Evolutionary conservation across 2,797 vertebrate genomes (phyloP).

Genomic region (Chlorospingus flavigularis): DNA sequence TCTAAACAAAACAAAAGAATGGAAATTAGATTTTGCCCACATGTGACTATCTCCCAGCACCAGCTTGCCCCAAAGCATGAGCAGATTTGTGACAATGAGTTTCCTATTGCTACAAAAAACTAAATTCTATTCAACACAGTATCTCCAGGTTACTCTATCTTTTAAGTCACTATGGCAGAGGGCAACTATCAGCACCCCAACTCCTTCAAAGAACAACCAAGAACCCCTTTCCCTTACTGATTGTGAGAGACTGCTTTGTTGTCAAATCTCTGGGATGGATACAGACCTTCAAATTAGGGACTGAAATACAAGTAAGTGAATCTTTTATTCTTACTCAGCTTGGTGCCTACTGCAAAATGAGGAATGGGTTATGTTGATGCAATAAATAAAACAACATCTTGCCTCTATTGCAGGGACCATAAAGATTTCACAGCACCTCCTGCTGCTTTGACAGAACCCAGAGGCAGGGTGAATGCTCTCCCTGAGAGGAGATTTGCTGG

Average conservation of each 20-base stretch:
- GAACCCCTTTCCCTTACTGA: neutral
- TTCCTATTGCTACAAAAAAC: neutral
- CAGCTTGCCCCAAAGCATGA: neutral
- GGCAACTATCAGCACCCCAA: neutral
- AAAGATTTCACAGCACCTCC: neutral
- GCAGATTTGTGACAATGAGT: neutral
- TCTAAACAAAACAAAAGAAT: constrained; percentile 31
- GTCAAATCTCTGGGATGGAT: neutral
- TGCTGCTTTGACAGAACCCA: neutral
- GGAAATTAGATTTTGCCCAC: neutral
- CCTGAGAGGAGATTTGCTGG: neutral
- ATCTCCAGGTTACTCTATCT: neutral
- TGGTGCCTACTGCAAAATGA: neutral
- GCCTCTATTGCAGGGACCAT: neutral
- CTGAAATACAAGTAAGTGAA: neutral
- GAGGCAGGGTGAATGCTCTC: neutral
- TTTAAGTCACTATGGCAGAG: neutral
- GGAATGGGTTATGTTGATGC: neutral
- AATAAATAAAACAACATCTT: neutral
- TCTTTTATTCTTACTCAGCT: neutral
- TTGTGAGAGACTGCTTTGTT: neutral
- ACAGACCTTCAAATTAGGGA: neutral
- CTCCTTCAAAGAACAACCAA: neutral
- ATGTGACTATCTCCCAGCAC: neutral
- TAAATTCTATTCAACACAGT: neutral